Conservation (phyloP, 2,888 invertebrate genomes). For the Protodeltote pygarga region DNA sequence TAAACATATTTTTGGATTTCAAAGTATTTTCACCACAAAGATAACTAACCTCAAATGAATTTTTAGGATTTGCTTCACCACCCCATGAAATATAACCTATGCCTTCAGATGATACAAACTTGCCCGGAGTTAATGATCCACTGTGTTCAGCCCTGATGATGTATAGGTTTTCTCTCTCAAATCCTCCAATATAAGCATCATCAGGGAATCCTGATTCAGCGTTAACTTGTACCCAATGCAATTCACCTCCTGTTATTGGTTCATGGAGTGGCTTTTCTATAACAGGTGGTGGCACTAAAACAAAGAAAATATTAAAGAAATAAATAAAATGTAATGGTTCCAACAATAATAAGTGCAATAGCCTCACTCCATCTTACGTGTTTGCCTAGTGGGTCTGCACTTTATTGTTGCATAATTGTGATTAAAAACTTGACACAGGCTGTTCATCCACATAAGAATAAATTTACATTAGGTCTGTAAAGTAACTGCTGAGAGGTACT, state of each 20-base stretch:
- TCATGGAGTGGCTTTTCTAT: slow-evolving; percentile 47
- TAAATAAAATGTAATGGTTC: not conserved
- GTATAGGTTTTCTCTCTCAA: slow-evolving; percentile 88
- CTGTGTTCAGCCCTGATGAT: slow-evolving; percentile 90
- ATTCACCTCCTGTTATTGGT: slow-evolving; percentile 71
- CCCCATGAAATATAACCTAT: slow-evolving; percentile 92
- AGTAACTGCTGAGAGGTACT: slow-evolving; percentile 31
- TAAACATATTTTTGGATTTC: no score
- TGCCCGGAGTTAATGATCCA: slow-evolving; percentile 93
- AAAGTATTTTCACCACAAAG: no score
- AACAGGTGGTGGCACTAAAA: slow-evolving; percentile 59
- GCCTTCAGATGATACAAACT: slow-evolving; percentile 90
- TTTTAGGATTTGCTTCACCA: slow-evolving; percentile 89
- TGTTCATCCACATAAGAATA: no score
- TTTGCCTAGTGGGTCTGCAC: no score
- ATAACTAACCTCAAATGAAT: slow-evolving; percentile 88
- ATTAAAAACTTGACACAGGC: no score
- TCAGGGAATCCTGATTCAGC: slow-evolving; percentile 88
- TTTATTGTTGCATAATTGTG: no score
- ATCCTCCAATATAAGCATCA: slow-evolving; percentile 89
- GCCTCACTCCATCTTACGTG: no score
- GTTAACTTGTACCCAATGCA: slow-evolving; percentile 88
- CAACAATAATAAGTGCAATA: no score
- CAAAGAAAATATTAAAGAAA: not conserved
- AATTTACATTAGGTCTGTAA: no score